A percentile compares a stretch with the other conserved stretches of the same genome.
Conservation (phyloP, 92 coral and sea anemone genomes). For the Zoanthus sociatus region DNA sequence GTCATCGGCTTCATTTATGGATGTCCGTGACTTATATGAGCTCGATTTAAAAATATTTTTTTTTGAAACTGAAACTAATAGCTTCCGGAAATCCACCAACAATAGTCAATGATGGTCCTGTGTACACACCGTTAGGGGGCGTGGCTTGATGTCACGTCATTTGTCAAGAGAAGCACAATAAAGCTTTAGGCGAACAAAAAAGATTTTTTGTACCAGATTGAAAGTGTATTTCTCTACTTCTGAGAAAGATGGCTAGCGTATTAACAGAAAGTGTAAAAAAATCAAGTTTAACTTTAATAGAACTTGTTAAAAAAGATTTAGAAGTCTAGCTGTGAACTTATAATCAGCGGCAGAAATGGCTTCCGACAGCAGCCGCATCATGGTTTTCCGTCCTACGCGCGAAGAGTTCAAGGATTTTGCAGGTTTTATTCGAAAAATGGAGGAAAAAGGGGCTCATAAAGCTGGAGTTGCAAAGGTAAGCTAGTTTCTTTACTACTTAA, state of each 20-base stretch:
- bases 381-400: constrained; percentile 96
- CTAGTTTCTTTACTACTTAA: neutral
- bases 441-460: constrained; percentile 91
- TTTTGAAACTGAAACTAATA: neutral
- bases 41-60: neutral
- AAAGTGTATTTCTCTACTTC: constrained; percentile 4
- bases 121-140: constrained; percentile 30
- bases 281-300: neutral
- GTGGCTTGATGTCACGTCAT: constrained; percentile 61
- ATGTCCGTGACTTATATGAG: neutral
- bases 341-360: constrained; percentile 64
- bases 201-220: constrained; percentile 41
- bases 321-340: neutral
- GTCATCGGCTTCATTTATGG: too few species aligned
- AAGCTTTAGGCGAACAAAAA: constrained; percentile 58
- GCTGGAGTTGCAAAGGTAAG: constrained; percentile 96
- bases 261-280: neutral
- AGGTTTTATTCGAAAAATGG: constrained; percentile 90
- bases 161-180: constrained; percentile 38
- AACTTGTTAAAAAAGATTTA: too few species aligned
- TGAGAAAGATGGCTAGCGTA: constrained; percentile 23
- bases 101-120: neutral
- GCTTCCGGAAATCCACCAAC: neutral
- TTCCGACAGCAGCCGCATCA: constrained; percentile 80
- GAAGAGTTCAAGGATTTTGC: constrained; percentile 92